These are phyloP conservation scores for Stegophylla sp. DNA, from an alignment of 2,888 invertebrate species.

Conservation along the genomic window DNA sequence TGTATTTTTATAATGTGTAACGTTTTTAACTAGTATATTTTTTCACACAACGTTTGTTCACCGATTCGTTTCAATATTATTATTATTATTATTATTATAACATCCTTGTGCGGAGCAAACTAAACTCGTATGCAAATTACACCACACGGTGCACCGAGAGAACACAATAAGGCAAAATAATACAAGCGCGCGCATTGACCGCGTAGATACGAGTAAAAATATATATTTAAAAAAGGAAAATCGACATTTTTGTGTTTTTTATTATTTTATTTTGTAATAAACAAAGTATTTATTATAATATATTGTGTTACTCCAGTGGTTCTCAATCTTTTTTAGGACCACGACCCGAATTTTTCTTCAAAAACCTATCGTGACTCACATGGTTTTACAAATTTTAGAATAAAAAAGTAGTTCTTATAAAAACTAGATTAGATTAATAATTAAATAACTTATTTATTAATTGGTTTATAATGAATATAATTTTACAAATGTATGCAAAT, in stretches of 20 bases:
- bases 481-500: too few relatives aligned
- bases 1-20: neutral
- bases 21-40: constrained; percentile 33
- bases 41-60: constrained; percentile 20
- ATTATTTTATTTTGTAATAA: neutral
- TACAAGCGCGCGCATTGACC: neutral
- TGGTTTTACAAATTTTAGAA: too few relatives aligned
- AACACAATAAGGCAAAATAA: constrained; percentile 48
- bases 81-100: neutral
- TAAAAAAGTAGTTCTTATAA: too few relatives aligned
- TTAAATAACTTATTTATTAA: too few relatives aligned
- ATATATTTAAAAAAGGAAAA: constrained; percentile 27
- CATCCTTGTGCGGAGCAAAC: constrained; percentile 14
- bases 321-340: too few relatives aligned
- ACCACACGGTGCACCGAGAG: neutral
- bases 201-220: neutral
- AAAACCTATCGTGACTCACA: too few relatives aligned
- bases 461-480: too few relatives aligned
- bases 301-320: too few relatives aligned
- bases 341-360: too few relatives aligned
- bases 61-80: constrained; percentile 2
- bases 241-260: constrained; percentile 35
- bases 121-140: constrained; percentile 50
- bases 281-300: neutral
- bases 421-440: too few relatives aligned